Percentiles rank a stretch among this genome's conserved stretches.
These are phyloP conservation scores for Echinometra lucunter DNA, from an alignment of 53 echinoderm and acorn worm genomes.

Conservation along the genomic window DNA sequence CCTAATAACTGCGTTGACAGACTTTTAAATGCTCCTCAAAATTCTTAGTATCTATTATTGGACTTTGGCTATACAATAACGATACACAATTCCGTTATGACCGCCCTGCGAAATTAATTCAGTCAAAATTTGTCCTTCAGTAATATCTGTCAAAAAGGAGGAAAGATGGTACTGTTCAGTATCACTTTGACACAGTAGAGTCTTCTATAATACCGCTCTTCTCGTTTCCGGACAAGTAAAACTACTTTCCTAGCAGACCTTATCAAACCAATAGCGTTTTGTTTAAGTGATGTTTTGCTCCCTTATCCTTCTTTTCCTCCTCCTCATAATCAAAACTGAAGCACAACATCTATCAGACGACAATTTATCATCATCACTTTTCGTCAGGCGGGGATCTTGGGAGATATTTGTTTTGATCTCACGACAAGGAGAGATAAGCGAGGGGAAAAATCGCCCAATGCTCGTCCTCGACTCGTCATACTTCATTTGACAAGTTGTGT, in stretches of 20 bases:
- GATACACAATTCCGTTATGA: background rate
- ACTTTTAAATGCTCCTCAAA: background rate
- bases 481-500: slow-evolving; percentile 18
- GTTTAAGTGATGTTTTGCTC: background rate
- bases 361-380: slow-evolving; percentile 45
- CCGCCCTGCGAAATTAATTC: background rate
- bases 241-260: background rate
- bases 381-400: slow-evolving; percentile 5
- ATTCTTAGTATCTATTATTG: background rate
- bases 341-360: background rate
- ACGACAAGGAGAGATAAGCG: background rate
- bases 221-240: background rate
- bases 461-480: slow-evolving; percentile 16
- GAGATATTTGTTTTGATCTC: slow-evolving; percentile 51
- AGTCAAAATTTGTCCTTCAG: background rate
- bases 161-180: background rate
- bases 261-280: background rate
- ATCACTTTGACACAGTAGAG: background rate
- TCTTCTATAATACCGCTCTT: background rate
- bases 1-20: too few species aligned
- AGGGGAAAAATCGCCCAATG: background rate
- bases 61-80: background rate
- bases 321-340: background rate
- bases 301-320: background rate
- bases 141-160: background rate